Evolutionary conservation across 2,797 vertebrate genomes (phyloP).

Genomic region (Acropternis orthonyx): DNA sequence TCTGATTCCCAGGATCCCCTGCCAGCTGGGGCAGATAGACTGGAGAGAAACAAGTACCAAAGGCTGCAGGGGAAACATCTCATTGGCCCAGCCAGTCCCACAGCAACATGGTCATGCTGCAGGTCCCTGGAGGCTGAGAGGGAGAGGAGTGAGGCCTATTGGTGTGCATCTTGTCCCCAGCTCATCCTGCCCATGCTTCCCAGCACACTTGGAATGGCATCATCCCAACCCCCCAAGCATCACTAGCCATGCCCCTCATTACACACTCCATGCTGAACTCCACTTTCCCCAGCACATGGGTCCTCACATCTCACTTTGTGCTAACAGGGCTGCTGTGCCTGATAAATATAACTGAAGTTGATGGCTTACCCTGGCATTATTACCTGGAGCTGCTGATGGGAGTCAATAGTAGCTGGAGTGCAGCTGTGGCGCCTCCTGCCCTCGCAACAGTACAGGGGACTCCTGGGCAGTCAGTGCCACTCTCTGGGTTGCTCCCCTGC

Average conservation of each 20-base stretch:
- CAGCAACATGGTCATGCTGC: neutral
- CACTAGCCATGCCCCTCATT: rapidly evolving
- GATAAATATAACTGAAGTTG: conserved; percentile 55
- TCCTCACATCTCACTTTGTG: neutral
- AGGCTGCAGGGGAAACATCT: neutral
- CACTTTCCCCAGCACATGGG: neutral
- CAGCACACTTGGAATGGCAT: neutral
- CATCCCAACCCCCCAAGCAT: neutral
- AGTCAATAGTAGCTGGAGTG: neutral
- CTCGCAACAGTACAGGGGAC: neutral
- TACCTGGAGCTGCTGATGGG: neutral
- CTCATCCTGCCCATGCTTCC: neutral
- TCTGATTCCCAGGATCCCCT: neutral
- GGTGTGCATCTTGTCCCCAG: neutral
- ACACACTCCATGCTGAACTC: rapidly evolving
- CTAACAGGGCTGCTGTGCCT: neutral
- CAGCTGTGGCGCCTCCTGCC: neutral
- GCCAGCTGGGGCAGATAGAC: neutral
- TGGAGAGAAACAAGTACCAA: neutral
- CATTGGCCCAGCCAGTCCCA: rapidly evolving
- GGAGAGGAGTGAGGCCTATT: neutral
- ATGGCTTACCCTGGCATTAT: conserved; percentile 23
- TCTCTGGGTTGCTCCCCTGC: neutral
- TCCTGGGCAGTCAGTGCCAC: neutral
- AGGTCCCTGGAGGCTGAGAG: neutral